Conservation (phyloP, 2,888 invertebrate genomes). For the Strigamia maritima region DNA sequence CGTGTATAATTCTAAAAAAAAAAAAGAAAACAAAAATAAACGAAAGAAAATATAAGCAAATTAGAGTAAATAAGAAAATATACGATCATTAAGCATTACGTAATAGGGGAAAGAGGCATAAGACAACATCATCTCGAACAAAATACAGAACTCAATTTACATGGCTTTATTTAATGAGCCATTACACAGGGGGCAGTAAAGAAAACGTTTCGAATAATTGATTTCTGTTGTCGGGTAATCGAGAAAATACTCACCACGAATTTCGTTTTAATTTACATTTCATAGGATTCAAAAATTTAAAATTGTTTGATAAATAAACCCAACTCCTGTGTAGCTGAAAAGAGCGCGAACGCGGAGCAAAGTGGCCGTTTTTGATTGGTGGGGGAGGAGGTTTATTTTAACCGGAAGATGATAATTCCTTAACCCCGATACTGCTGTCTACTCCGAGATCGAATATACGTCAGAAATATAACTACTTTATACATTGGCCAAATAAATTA, state of each 20-base stretch:
- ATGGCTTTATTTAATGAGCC: not conserved
- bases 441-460: too few species aligned
- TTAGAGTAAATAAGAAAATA: too few species aligned
- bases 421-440: not conserved
- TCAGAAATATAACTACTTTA: too few species aligned
- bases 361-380: constrained; percentile 7
- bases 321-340: not conserved
- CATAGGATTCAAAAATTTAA: not conserved
- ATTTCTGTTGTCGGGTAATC: not conserved
- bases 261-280: not conserved
- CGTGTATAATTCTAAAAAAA: not conserved
- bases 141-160: too few species aligned
- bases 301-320: not conserved
- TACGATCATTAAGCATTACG: too few species aligned
- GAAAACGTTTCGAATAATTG: not conserved
- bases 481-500: too few species aligned
- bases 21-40: not conserved
- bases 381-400: not conserved
- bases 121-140: not conserved
- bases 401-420: not conserved
- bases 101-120: too few species aligned
- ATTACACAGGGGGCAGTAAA: not conserved
- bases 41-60: not conserved
- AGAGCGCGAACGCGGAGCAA: not conserved
- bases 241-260: not conserved